A percentile compares a stretch with the other conserved stretches of the same genome.
phyloP scores from a whole-genome alignment of 2,797 vertebrate genomes.

The Cheirogaleus major region DNA sequence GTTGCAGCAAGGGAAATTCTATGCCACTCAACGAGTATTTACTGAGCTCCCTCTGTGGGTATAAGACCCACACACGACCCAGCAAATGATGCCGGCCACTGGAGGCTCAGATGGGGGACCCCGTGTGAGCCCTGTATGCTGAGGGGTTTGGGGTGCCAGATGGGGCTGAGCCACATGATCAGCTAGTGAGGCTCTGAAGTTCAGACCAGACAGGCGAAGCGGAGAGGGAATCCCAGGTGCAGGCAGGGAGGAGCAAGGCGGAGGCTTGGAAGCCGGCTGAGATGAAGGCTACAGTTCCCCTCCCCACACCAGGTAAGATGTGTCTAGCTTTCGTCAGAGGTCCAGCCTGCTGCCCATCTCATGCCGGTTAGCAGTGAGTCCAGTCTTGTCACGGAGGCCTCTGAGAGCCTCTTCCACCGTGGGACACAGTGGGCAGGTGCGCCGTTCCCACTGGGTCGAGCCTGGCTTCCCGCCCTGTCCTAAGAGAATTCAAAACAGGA shows the following conservation, averaged over 20 bases:
- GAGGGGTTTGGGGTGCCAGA: not conserved
- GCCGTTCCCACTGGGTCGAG: not conserved
- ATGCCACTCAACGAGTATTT: not conserved
- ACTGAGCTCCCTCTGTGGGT: not conserved
- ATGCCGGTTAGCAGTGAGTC: not conserved
- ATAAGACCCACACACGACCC: not conserved
- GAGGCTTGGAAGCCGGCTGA: not conserved
- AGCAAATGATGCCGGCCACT: not conserved
- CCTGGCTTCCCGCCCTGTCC: not conserved
- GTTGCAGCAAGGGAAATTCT: not conserved
- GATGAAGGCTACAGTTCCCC: not conserved
- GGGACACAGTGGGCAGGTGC: not conserved
- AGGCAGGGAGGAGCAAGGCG: rapidly evolving
- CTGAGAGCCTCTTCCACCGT: not conserved
- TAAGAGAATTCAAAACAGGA: slow-evolving; percentile 1
- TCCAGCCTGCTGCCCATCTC: not conserved
- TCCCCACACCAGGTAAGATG: not conserved
- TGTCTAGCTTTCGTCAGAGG: not conserved
- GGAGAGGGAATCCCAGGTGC: not conserved
- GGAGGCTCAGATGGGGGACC: not conserved
- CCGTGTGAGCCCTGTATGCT: rapidly evolving
- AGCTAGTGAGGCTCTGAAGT: not conserved
- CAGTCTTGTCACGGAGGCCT: too few relatives aligned
- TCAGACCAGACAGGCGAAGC: not conserved
- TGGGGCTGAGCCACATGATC: not conserved